Conservation (phyloP, 2,113 vertebrate genomes). For the Cardinalis cardinalis region DNA sequence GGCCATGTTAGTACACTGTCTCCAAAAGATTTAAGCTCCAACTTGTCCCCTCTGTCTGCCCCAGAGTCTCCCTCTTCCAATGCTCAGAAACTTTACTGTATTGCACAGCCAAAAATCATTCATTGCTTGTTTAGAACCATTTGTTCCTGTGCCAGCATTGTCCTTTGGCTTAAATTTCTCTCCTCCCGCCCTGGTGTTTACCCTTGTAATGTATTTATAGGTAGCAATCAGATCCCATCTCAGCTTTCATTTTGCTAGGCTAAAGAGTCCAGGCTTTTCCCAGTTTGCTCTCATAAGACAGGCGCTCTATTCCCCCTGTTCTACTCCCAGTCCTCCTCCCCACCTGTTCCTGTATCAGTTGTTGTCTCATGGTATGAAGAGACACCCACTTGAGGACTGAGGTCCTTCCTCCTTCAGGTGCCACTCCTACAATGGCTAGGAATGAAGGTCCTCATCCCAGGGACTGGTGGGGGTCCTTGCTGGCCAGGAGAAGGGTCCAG, state of each 20-base stretch:
- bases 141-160: slow-evolving; percentile 5
- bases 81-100: background rate
- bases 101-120: background rate
- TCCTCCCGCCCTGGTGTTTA: slow-evolving; percentile 29
- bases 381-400: background rate
- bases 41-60: background rate
- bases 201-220: background rate
- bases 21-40: background rate
- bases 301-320: background rate
- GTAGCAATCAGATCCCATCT: slow-evolving; percentile 6
- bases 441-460: background rate
- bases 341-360: background rate
- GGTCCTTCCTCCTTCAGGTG: background rate
- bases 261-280: background rate
- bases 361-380: rapidly evolving
- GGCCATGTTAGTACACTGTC: rapidly evolving
- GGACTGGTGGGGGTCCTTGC: rapidly evolving
- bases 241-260: background rate
- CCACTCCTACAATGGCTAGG: background rate
- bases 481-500: background rate
- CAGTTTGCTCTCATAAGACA: background rate
- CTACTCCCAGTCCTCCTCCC: background rate
- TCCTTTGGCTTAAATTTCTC: slow-evolving; percentile 35
- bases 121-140: background rate
- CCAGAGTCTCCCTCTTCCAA: background rate